Conservation (phyloP, 2,888 invertebrate genomes). For the Nipponacmea schrenckii region DNA sequence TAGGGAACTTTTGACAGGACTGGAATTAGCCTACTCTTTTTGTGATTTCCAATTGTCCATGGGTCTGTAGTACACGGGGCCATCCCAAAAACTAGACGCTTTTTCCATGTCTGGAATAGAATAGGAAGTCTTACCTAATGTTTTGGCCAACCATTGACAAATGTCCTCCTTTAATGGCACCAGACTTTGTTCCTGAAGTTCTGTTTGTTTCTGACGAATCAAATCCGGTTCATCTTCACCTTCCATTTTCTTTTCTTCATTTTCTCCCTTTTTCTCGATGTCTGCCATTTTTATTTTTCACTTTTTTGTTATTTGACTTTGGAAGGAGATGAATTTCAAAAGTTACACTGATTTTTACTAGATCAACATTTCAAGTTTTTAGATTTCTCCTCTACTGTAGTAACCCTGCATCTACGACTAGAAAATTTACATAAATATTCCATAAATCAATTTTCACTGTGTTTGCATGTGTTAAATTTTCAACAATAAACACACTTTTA, state of each 20-base stretch:
- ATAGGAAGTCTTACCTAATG: conserved; percentile 78
- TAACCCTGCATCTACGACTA: conserved; percentile 15
- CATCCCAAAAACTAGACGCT: too few relatives aligned
- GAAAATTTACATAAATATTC: conserved; percentile 16
- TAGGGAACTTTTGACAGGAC: too few relatives aligned
- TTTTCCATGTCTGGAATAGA: too few relatives aligned
- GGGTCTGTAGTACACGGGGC: too few relatives aligned
- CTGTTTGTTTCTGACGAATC: conserved; percentile 35
- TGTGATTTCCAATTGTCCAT: too few relatives aligned
- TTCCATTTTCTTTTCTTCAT: neutral
- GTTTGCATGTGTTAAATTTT: too few relatives aligned
- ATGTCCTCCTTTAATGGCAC: conserved; percentile 87
- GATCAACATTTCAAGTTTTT: conserved; percentile 8
- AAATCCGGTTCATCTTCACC: conserved; percentile 23
- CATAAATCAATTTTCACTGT: too few relatives aligned
- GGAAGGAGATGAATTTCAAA: conserved; percentile 16
- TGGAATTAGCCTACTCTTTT: too few relatives aligned
- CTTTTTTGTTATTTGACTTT: conserved; percentile 14
- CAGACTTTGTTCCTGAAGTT: conserved; percentile 81
- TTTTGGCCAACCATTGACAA: conserved; percentile 88
- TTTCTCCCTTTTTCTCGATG: conserved; percentile 3
- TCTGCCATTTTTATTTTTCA: neutral
- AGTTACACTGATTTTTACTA: conserved; percentile 9
- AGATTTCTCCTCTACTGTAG: conserved; percentile 8
- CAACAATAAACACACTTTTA: too few relatives aligned